A percentile compares a stretch with the other conserved stretches of the same genome.
Conservation (phyloP, 2,113 vertebrate species). For the Prietella phreatophila region DNA sequence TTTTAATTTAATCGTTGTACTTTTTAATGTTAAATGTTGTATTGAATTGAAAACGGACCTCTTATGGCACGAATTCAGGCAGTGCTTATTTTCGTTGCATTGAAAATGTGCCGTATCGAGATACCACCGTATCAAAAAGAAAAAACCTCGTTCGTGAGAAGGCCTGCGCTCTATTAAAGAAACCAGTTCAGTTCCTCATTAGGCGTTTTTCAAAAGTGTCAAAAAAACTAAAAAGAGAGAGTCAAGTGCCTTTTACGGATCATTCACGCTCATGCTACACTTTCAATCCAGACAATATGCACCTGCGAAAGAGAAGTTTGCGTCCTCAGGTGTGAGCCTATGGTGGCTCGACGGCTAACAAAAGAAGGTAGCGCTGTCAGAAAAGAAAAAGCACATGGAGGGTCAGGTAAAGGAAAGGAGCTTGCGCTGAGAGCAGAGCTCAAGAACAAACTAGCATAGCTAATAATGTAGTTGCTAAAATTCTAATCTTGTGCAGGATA, state of each 20-base stretch:
- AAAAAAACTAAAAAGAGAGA: neutral
- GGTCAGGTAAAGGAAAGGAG: neutral
- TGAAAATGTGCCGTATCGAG: neutral
- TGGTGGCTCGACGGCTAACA: conserved; percentile 4
- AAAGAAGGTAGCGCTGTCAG: conserved; percentile 2
- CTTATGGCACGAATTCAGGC: neutral
- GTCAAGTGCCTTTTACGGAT: neutral
- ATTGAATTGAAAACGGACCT: neutral
- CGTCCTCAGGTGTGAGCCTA: neutral
- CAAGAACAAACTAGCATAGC: conserved; percentile 44
- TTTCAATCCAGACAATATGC: neutral
- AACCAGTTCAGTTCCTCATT: conserved; percentile 9
- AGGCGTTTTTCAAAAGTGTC: conserved; percentile 24
- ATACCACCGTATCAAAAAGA: neutral
- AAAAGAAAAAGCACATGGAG: neutral
- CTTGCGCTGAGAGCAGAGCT: conserved; percentile 15
- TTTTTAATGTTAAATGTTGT: no score
- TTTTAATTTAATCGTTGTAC: no score
- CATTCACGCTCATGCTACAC: conserved; percentile 1
- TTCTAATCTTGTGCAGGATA: conserved; percentile 34
- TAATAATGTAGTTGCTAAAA: conserved; percentile 41
- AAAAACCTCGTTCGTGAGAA: neutral
- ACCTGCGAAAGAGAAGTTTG: conserved; percentile 15
- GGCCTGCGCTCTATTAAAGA: neutral
- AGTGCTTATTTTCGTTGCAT: neutral